Percentiles rank a stretch among this genome's conserved stretches.
Evolutionary conservation across 1,140 invertebrate genomes (phyloP).

Genomic region (Leucophenga varia): DNA sequence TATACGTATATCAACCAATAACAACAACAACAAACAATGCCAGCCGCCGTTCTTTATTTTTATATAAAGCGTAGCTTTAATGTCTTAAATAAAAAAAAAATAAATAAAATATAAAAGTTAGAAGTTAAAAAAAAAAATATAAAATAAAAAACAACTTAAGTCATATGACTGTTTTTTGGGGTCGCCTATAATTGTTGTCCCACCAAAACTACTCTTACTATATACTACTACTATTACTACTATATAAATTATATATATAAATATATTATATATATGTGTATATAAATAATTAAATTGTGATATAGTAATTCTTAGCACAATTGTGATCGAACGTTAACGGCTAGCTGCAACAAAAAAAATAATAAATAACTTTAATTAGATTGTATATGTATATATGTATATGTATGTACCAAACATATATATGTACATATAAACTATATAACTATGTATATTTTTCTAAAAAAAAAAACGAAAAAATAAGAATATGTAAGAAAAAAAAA

Average conservation of each 20-base stretch:
- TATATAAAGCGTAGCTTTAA: constrained; percentile 41
- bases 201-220: too few relatives aligned
- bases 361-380: constrained; percentile 13
- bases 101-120: neutral
- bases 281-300: constrained; percentile 53
- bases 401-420: constrained; percentile 3
- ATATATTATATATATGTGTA: too few relatives aligned
- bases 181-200: constrained; percentile 20
- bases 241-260: too few relatives aligned
- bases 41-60: constrained; percentile 1
- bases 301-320: constrained; percentile 54
- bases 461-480: constrained; percentile 7
- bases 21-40: constrained; percentile 3
- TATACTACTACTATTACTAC: too few relatives aligned
- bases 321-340: constrained; percentile 50
- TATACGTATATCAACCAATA: too few relatives aligned
- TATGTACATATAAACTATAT: neutral
- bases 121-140: constrained; percentile 13
- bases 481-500: too few relatives aligned
- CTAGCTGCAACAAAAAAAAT: constrained; percentile 37
- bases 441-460: constrained; percentile 4
- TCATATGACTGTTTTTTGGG: constrained; percentile 18
- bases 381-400: too few relatives aligned
- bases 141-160: neutral
- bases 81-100: constrained; percentile 7